Percentiles rank a stretch among this genome's conserved stretches.
Conservation (phyloP, 2,888 invertebrate genomes). For the Drosophila pseudotalamancana region DNA sequence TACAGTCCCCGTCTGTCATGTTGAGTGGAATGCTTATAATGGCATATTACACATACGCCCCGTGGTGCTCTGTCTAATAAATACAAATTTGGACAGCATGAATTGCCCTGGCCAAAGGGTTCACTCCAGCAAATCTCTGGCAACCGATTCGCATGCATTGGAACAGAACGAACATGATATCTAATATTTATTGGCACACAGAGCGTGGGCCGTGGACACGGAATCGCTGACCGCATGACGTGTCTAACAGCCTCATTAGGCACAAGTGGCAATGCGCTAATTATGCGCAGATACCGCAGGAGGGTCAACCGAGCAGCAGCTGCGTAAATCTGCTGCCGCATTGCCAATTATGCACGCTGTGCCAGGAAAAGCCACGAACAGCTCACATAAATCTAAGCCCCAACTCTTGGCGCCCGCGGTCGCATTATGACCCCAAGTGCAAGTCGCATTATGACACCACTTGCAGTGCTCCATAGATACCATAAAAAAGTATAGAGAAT, state of each 20-base stretch:
- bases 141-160: slow-evolving; percentile 2
- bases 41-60: slow-evolving; percentile 80
- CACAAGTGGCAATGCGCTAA: slow-evolving; percentile 83
- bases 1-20: slow-evolving; percentile 59
- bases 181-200: slow-evolving; percentile 68
- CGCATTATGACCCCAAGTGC: slow-evolving; percentile 46
- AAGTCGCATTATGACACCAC: slow-evolving; percentile 74
- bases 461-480: slow-evolving; percentile 19
- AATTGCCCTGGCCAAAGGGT: slow-evolving; percentile 50
- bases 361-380: slow-evolving; percentile 31
- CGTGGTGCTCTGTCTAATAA: slow-evolving; percentile 71
- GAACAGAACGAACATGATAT: slow-evolving; percentile 34
- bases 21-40: slow-evolving; percentile 55
- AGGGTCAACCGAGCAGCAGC: slow-evolving; percentile 40
- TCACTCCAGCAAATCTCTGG: neutral
- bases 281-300: slow-evolving; percentile 64
- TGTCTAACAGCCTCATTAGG: slow-evolving; percentile 82
- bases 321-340: slow-evolving; percentile 57
- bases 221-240: slow-evolving; percentile 49
- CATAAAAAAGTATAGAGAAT: slow-evolving; percentile 16
- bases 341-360: slow-evolving; percentile 75
- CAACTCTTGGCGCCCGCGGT: slow-evolving; percentile 19
- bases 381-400: slow-evolving; percentile 66
- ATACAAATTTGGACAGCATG: slow-evolving; percentile 76
- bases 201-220: slow-evolving; percentile 30